Evolutionary conservation across 2,888 invertebrate species (phyloP), one percentile per base, ranked within the genome.

Genomic region (Pharmacophagus antenor): DNA sequence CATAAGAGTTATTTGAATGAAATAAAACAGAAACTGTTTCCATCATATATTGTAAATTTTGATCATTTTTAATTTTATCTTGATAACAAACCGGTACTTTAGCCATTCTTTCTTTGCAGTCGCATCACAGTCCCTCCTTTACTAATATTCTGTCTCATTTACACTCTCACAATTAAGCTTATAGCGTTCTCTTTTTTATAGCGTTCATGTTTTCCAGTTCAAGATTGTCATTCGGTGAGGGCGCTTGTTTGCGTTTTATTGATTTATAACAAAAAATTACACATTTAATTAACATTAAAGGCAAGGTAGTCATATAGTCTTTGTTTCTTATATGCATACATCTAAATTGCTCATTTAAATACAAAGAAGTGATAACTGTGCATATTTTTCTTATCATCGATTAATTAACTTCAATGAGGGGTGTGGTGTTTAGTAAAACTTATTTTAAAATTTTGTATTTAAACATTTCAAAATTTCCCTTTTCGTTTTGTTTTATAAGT

Each of bases 11-110:
- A 44, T 44, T 18, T 44, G 7, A 8, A 7, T 4, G 18, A 44
- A 44, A 44, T 18, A 44, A 18, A 18, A 44, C 42, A 2, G 18
- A 20, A 44, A 20, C 20, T 18, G 12, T 21, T 22, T 47, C 22
- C 41, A 54, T 53, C 23, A 23, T 44, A 27, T 42, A 20, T 31
- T 61, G 20, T 54, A 46, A 52, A 56, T 53, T 67, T 58, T 47
- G 23, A 47, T 53, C 31, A 58, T 63, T 68, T n/a, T 37, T 65
- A 64, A 63, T 55, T 46, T 46, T 66, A 62, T 63, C 58, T 70
- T 77, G 78, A 78, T 80, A 79, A 80, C 77, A 80, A 81, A 82
- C 80, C 79, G 81, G 82, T 82, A 77, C 65, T 63, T 62, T 64
- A 66, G 58, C 55, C 47, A 63, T 52, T 62, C 64, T 65, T 65